Evolutionary conservation across 2,888 invertebrate genomes (phyloP), one percentile per base, ranked within the genome.

Genomic region (Galeopsomyia nigrocyanea): DNA sequence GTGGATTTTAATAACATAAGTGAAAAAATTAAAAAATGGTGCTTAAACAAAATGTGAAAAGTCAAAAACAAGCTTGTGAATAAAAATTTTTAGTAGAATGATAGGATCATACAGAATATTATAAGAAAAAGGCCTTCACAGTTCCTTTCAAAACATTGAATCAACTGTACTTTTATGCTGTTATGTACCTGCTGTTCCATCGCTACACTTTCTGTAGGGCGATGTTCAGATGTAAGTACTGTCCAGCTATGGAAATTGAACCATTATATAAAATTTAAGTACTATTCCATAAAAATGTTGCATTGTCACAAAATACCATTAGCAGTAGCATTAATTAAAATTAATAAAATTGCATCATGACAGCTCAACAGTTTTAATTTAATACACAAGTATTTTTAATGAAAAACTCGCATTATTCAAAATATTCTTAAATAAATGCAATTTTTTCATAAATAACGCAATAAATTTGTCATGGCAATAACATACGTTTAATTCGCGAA

Each of bases 111-210:
- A 62, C 16, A 63, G 19, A 63, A 63, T 63, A n/a, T 50, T 47
- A 57, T 61, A 49, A 55, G 39, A 56, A 50, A 62, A 58, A 68
- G 53, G 51, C 46, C 60, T 68, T 68, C 53, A 53, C 46, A 60
- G 21, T 17, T 21, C 49, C 19, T 68, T 62, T 62, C 13, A n/a
- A 56, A 26, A 13, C 16, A 63, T 63, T 60, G 67, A 63, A 68
- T 68, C 57, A 68, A 51, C 58, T 66, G 49, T 49, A 64, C 39
- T 55, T 61, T 64, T 64, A 26, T 46, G n/a, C 31, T 58, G 39
- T 49, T 58, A 77, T 79, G 76, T 81, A 82, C 80, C 78, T 81
- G 80, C 69, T 79, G 78, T 58, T 83, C 81, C 82, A 82, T 82
- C 75, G 74, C 78, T 78, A 78, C 73, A 76, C 77, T 78, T 75